Percentiles rank a stretch among this genome's conserved stretches.
Conservation (phyloP, 2,888 invertebrate genomes). For the Melinaea menophilus region DNA sequence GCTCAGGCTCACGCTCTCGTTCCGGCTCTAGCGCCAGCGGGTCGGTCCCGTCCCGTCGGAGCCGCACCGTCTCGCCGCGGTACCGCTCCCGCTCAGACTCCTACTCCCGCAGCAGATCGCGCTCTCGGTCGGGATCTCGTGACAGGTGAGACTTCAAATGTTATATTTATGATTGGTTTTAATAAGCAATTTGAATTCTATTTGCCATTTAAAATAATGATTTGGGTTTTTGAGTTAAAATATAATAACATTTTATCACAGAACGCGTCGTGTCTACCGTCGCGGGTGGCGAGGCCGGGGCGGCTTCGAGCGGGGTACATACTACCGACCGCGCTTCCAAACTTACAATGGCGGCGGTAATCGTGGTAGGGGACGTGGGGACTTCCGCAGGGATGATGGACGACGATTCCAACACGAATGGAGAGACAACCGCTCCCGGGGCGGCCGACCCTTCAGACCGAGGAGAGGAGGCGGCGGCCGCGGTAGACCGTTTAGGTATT, state of each 20-base stretch:
- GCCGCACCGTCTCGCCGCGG: slow-evolving; percentile 68
- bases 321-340: slow-evolving; percentile 88
- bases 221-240: too few relatives aligned
- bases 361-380: slow-evolving; percentile 70
- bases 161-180: neutral
- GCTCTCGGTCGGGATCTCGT: slow-evolving; percentile 77
- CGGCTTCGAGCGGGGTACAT: slow-evolving; percentile 85
- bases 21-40: slow-evolving; percentile 68
- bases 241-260: neutral
- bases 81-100: slow-evolving; percentile 80
- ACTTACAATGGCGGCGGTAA: slow-evolving; percentile 77
- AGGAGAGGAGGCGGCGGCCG: slow-evolving; percentile 62
- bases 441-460: slow-evolving; percentile 65
- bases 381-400: slow-evolving; percentile 56
- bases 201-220: too few relatives aligned
- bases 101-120: slow-evolving; percentile 78
- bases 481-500: slow-evolving; percentile 67
- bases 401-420: slow-evolving; percentile 49
- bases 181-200: too few relatives aligned
- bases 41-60: slow-evolving; percentile 62
- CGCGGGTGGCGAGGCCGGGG: slow-evolving; percentile 78
- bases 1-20: slow-evolving; percentile 80
- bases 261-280: slow-evolving; percentile 57
- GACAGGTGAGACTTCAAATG: slow-evolving; percentile 53
- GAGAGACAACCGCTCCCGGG: slow-evolving; percentile 58